Conservation (phyloP, 2,888 invertebrate species). For the Limnephilus auricula region DNA sequence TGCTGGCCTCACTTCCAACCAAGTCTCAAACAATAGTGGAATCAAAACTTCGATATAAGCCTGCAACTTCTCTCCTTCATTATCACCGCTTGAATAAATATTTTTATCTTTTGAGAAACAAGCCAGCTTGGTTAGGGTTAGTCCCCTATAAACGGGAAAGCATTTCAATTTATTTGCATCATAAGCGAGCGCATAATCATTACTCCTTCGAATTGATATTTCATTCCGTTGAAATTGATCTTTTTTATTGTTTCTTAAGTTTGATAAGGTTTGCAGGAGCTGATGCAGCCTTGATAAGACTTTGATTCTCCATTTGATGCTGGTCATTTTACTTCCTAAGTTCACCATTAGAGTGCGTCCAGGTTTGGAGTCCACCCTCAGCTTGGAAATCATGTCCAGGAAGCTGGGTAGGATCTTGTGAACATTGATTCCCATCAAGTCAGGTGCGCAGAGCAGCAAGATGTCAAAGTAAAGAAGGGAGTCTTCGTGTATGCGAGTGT, state of each 20-base stretch:
- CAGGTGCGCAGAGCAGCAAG: conserved; percentile 82
- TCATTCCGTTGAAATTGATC: conserved; percentile 46
- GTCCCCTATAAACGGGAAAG: conserved; percentile 70
- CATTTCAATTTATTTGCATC: conserved; percentile 70
- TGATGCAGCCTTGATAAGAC: conserved; percentile 85
- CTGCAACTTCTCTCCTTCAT: conserved; percentile 77
- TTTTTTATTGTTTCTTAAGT: conserved; percentile 59
- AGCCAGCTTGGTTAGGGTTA: conserved; percentile 68
- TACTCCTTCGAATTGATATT: conserved; percentile 38
- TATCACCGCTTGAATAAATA: conserved; percentile 69
- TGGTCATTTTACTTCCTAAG: conserved; percentile 84
- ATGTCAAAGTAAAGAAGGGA: conserved; percentile 88
- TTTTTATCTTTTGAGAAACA: conserved; percentile 74
- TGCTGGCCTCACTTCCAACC: conserved; percentile 87
- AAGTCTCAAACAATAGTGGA: conserved; percentile 89
- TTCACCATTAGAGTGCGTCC: conserved; percentile 84
- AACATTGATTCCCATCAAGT: conserved; percentile 82
- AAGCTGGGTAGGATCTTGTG: conserved; percentile 87
- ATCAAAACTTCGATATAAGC: conserved; percentile 83
- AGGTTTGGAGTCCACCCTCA: conserved; percentile 81
- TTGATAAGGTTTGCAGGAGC: conserved; percentile 75
- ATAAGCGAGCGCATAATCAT: conserved; percentile 69
- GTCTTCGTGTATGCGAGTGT: conserved; percentile 88
- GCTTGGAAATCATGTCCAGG: conserved; percentile 89
- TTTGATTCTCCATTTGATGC: conserved; percentile 87